These are phyloP conservation scores for Sibirionetta formosa DNA, from an alignment of 2,797 vertebrate species.

Conservation along the genomic window DNA sequence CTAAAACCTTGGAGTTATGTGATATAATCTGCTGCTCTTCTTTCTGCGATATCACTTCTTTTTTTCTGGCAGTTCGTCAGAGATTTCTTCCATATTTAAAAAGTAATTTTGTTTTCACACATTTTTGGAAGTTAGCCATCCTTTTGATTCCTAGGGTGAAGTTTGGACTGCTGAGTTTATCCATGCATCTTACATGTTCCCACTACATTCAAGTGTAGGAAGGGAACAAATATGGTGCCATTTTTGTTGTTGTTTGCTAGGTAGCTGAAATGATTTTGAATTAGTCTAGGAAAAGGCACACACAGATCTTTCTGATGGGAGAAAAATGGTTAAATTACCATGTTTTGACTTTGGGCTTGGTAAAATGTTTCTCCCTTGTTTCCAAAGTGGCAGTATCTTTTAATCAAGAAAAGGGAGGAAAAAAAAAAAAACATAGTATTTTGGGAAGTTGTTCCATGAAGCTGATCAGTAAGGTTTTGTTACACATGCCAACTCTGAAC, in stretches of 20 bases:
- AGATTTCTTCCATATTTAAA: neutral
- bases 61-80: neutral
- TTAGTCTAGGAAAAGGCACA: neutral
- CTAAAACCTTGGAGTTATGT: neutral
- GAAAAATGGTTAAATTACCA: neutral
- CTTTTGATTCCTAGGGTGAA: neutral
- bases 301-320: neutral
- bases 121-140: neutral
- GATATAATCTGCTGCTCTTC: neutral
- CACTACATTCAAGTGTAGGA: neutral
- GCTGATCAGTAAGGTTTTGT: slow-evolving; percentile 18
- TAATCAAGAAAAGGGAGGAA: neutral
- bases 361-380: neutral
- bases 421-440: neutral
- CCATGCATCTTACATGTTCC: neutral
- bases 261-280: neutral
- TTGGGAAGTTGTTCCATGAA: neutral
- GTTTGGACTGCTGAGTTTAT: neutral
- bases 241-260: neutral
- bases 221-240: neutral
- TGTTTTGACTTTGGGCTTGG: neutral
- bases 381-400: neutral
- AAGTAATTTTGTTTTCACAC: neutral
- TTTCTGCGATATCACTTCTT: neutral
- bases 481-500: neutral